Conservation (phyloP, 1,140 invertebrate genomes). For the Heliconius hewitsoni region DNA sequence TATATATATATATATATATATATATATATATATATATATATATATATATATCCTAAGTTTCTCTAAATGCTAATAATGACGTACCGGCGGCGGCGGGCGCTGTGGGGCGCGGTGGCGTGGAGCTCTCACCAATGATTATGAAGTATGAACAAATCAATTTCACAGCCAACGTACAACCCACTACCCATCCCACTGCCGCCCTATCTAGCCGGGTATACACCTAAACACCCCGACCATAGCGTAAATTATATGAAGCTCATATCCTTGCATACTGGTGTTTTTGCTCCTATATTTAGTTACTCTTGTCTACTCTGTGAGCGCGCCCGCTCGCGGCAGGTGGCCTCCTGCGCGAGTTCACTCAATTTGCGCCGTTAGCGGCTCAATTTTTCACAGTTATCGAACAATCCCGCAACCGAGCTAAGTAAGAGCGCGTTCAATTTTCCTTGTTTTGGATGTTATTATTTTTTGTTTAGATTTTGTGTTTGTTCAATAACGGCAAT, state of each 20-base stretch:
- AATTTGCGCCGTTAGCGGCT: conserved; percentile 64
- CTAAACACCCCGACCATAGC: conserved; percentile 33
- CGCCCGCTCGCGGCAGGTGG: conserved; percentile 15
- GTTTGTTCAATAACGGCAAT: not conserved
- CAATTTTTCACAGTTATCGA: conserved; percentile 67
- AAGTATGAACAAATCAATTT: conserved; percentile 67
- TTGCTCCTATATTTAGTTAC: not conserved
- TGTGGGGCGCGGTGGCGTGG: not conserved
- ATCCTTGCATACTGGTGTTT: not conserved
- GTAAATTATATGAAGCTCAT: conserved; percentile 22
- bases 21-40: too few species aligned
- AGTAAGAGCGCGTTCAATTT: conserved; percentile 53
- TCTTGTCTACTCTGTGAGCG: conserved; percentile 33
- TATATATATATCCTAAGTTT: too few species aligned
- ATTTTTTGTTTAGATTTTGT: not conserved
- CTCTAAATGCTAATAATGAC: too few species aligned
- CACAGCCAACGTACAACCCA: conserved; percentile 51
- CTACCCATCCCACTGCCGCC: conserved; percentile 37
- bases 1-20: too few species aligned
- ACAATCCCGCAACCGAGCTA: conserved; percentile 55
- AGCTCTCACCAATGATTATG: conserved; percentile 54
- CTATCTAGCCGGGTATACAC: conserved; percentile 6
- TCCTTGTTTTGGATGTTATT: not conserved
- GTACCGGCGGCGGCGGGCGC: not conserved
- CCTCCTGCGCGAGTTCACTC: conserved; percentile 52